These are phyloP conservation scores for Cherax quadricarinatus DNA, from an alignment of 1,140 invertebrate species.

Conservation along the genomic window DNA sequence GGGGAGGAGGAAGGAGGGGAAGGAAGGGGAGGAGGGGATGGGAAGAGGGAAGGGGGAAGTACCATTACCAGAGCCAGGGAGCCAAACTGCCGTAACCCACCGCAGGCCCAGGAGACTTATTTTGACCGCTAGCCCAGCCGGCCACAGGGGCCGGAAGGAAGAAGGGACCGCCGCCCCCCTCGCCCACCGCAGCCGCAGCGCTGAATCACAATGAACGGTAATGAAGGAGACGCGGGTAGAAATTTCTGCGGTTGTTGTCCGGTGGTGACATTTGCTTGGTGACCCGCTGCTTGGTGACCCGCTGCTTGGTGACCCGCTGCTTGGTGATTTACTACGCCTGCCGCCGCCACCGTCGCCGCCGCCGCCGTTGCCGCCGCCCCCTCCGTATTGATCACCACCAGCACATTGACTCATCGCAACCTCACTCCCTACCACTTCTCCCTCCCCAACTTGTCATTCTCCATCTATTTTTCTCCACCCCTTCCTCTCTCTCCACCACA, in stretches of 20 bases:
- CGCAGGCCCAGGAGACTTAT: background rate
- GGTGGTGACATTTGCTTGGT: background rate
- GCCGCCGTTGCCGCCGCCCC: background rate
- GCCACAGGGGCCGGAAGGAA: too few relatives aligned
- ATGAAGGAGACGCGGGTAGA: background rate
- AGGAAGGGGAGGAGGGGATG: too few relatives aligned
- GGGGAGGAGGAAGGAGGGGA: too few relatives aligned
- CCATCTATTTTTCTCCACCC: too few relatives aligned
- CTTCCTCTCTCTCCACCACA: too few relatives aligned
- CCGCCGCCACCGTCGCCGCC: background rate
- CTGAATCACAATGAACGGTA: background rate
- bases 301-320: background rate
- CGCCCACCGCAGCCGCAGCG: too few relatives aligned
- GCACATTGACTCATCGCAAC: background rate
- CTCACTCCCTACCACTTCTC: background rate
- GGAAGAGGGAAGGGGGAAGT: background rate
- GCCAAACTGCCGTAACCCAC: background rate
- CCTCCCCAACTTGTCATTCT: too few relatives aligned
- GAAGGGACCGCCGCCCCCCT: too few relatives aligned
- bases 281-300: background rate
- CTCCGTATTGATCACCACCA: background rate
- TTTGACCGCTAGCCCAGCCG: too few relatives aligned
- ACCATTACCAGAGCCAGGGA: background rate
- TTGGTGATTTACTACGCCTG: background rate
- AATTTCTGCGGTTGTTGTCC: conserved; percentile 4